Conservation (phyloP, 2,888 invertebrate genomes). For the Scaptomyza cyrtandrae region DNA sequence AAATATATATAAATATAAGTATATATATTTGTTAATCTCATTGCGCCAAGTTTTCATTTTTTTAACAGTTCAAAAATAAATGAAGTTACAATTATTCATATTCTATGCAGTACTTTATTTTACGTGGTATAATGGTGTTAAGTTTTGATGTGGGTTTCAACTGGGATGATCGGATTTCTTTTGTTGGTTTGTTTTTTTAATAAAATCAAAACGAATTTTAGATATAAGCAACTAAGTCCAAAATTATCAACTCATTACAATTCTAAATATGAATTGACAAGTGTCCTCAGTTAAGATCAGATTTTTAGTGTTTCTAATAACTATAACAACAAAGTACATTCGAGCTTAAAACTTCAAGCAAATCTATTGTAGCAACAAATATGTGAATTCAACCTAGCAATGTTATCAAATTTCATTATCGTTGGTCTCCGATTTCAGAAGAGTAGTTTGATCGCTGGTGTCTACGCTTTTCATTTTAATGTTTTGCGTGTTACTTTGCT, state of each 20-base stretch:
- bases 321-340: constrained; percentile 54
- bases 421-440: background rate
- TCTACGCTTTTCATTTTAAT: background rate
- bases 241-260: constrained; percentile 15
- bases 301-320: constrained; percentile 21
- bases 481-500: background rate
- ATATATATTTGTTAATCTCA: constrained; percentile 6
- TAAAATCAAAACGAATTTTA: constrained; percentile 19
- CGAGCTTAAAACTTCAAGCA: constrained; percentile 18
- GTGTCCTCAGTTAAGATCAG: constrained; percentile 1
- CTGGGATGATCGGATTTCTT: background rate
- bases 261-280: background rate
- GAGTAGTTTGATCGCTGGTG: background rate
- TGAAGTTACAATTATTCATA: constrained; percentile 21
- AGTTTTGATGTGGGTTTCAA: background rate
- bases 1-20: background rate
- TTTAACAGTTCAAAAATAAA: constrained; percentile 24
- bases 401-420: constrained; percentile 17
- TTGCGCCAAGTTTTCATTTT: constrained; percentile 45
- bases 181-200: constrained; percentile 11
- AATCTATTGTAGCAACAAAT: constrained; percentile 18
- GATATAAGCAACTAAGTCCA: constrained; percentile 12
- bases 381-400: background rate
- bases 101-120: constrained; percentile 11
- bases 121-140: background rate